Percentiles rank a stretch among this genome's conserved stretches.
Conservation (phyloP, 2,888 invertebrate species). For the Caenorhabditis parvicauda region DNA sequence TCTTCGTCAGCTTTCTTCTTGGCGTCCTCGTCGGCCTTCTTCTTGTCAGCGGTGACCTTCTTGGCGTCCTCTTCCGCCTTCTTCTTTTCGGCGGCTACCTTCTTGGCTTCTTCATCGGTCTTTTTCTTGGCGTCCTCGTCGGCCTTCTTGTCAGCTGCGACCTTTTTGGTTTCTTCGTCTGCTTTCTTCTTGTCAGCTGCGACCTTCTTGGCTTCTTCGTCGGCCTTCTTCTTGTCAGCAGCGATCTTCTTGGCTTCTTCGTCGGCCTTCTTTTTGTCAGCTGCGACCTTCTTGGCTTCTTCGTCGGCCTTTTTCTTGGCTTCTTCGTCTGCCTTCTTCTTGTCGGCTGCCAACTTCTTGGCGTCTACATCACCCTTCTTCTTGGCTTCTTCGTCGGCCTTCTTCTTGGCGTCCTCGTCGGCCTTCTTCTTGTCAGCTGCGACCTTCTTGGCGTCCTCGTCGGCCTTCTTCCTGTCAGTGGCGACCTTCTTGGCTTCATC, state of each 20-base stretch:
- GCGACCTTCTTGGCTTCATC: constrained; percentile 11
- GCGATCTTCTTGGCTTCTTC: not conserved
- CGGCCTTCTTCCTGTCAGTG: constrained; percentile 3
- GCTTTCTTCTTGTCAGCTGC: constrained; percentile 4
- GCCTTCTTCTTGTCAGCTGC: constrained; percentile 7
- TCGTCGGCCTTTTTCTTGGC: constrained; percentile 14
- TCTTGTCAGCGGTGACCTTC: constrained; percentile 4
- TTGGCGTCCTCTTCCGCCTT: constrained; percentile 1
- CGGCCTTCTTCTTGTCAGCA: constrained; percentile 7
- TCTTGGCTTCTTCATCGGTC: constrained; percentile 7
- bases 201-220: constrained; percentile 12
- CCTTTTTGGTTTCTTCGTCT: no score
- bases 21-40: constrained; percentile 5
- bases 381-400: constrained; percentile 9
- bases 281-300: constrained; percentile 3
- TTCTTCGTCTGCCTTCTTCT: no score
- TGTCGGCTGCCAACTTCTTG: no score
- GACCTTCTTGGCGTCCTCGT: constrained; percentile 1
- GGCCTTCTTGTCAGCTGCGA: constrained; percentile 8
- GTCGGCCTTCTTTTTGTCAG: constrained; percentile 7
- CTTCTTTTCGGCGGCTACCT: constrained; percentile 8
- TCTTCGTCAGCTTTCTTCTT: constrained; percentile 20
- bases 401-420: constrained; percentile 4
- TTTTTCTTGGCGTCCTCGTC: constrained; percentile 5
- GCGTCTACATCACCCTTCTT: constrained; percentile 6